Conservation (phyloP, 2,888 invertebrate species). For the Himalopsyche kuldschensis region DNA sequence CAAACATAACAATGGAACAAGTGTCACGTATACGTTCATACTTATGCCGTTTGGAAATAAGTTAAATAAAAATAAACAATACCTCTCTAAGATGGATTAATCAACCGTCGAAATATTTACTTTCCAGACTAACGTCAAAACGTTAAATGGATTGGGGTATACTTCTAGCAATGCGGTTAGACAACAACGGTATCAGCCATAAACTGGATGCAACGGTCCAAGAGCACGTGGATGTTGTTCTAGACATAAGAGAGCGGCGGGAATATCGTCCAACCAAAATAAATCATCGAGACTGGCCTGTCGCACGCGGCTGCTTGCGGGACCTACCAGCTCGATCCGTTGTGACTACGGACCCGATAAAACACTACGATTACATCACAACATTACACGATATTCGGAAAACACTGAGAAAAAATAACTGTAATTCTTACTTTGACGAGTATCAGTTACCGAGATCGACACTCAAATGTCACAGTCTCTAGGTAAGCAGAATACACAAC, state of each 20-base stretch:
- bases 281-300: slow-evolving; percentile 16
- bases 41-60: no score
- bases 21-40: no score
- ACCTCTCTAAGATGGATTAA: background rate
- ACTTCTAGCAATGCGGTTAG: background rate
- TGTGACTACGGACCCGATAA: slow-evolving; percentile 8
- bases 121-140: background rate
- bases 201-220: background rate
- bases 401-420: slow-evolving; percentile 13
- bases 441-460: background rate
- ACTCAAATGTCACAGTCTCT: background rate
- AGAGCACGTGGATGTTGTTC: slow-evolving; percentile 21
- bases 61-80: background rate
- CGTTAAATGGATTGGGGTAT: background rate
- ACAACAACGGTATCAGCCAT: background rate
- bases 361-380: slow-evolving; percentile 36
- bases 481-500: background rate
- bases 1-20: no score
- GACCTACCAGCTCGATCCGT: slow-evolving; percentile 7
- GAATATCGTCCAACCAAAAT: slow-evolving; percentile 22
- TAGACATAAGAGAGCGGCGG: slow-evolving; percentile 9
- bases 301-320: background rate
- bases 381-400: slow-evolving; percentile 13
- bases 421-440: background rate
- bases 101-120: background rate